Evolutionary conservation across 2,797 vertebrate species (phyloP).

Genomic region (Pangasius macronema): DNA sequence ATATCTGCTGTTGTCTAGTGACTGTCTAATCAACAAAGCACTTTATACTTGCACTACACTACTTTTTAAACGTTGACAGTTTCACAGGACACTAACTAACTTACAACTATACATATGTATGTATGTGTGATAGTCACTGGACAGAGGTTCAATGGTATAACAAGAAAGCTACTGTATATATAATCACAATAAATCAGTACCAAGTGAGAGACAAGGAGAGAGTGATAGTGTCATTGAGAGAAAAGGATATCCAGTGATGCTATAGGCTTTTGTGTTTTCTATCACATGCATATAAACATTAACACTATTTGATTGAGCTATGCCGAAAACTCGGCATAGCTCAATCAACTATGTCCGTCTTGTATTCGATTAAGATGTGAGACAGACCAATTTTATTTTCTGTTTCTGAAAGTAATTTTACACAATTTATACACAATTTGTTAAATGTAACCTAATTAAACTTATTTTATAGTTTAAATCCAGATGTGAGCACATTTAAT

Average conservation of each 20-base stretch:
- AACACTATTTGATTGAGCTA: not conserved
- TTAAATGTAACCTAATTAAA: conserved; percentile 9
- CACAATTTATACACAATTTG: conserved; percentile 15
- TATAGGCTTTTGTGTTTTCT: not conserved
- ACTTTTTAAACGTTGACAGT: not conserved
- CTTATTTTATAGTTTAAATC: not conserved
- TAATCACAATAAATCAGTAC: conserved; percentile 8
- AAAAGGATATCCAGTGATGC: not conserved
- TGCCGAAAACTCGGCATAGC: not conserved
- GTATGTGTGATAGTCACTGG: not conserved
- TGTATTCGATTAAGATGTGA: not conserved
- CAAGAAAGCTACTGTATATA: not conserved
- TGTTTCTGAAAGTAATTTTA: conserved; percentile 15
- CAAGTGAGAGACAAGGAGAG: conserved; percentile 27
- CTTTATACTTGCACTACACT: not conserved
- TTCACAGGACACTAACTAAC: not conserved
- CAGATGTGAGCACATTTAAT: conserved; percentile 7
- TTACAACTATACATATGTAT: not conserved
- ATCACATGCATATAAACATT: not conserved
- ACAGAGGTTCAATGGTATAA: not conserved
- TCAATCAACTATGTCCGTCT: too few species aligned
- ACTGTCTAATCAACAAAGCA: not conserved
- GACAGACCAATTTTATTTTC: not conserved
- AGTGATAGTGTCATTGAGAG: not conserved
- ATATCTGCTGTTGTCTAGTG: not conserved